Percentiles rank a stretch among this genome's conserved stretches.
phyloP scores from a whole-genome alignment of 2,797 vertebrate species.

The Clamator glandarius region DNA sequence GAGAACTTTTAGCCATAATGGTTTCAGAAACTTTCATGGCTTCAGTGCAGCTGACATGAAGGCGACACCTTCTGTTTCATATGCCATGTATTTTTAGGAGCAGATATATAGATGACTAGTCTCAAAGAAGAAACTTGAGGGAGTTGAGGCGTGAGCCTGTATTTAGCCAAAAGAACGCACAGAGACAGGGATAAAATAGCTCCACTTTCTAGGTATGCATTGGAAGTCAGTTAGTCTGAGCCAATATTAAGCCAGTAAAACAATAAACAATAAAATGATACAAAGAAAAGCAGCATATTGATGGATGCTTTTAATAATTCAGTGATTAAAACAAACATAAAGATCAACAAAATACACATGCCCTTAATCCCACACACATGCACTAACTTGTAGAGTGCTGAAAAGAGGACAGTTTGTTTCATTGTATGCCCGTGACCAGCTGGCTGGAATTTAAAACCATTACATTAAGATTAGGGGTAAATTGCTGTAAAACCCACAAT shows the following conservation, averaged over 20 bases:
- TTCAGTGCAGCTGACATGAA: background rate
- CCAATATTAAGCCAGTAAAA: background rate
- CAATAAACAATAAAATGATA: background rate
- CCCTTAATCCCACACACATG: background rate
- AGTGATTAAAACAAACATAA: background rate
- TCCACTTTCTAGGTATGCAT: background rate
- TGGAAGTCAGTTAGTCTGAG: background rate
- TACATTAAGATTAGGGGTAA: background rate
- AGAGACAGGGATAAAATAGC: background rate
- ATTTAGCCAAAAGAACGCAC: background rate
- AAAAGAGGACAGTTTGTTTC: background rate
- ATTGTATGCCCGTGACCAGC: background rate
- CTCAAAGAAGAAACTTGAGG: background rate
- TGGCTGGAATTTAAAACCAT: background rate
- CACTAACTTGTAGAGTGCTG: background rate
- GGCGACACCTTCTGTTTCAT: background rate
- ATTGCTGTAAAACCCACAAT: background rate
- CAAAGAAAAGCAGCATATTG: background rate
- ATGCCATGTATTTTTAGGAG: background rate
- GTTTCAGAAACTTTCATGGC: background rate
- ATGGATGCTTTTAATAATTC: background rate
- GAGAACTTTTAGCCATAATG: background rate
- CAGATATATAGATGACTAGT: background rate
- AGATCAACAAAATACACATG: background rate
- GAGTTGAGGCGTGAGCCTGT: background rate